Percentiles rank a stretch among this genome's conserved stretches.
These are phyloP conservation scores for Heteromormyrus szaboi DNA, from an alignment of 2,797 vertebrate genomes.

Conservation along the genomic window DNA sequence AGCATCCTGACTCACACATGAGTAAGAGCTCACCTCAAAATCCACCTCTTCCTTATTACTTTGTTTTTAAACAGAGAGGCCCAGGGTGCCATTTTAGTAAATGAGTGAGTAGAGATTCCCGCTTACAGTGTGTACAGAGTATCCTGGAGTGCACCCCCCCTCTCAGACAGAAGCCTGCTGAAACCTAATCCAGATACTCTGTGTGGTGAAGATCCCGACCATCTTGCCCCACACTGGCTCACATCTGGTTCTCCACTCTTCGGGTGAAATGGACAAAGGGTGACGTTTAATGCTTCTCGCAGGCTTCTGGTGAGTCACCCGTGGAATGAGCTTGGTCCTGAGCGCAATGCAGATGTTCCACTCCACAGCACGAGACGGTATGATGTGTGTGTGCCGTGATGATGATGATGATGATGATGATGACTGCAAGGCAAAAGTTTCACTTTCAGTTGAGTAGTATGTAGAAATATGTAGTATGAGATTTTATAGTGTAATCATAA, in stretches of 20 bases:
- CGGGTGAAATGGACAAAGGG: neutral
- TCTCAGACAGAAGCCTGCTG: neutral
- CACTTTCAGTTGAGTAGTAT: neutral
- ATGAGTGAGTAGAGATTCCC: neutral
- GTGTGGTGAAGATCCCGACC: neutral
- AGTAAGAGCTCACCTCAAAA: neutral
- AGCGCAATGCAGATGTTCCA: slow-evolving; percentile 9
- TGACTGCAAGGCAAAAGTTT: neutral
- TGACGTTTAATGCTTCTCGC: slow-evolving; percentile 15
- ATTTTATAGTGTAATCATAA: neutral
- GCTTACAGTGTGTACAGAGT: neutral
- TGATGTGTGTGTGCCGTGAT: neutral
- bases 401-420: neutral
- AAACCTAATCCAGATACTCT: neutral
- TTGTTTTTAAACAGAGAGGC: neutral
- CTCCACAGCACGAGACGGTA: neutral
- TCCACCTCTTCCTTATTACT: neutral
- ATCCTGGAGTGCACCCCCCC: neutral
- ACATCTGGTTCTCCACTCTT: neutral
- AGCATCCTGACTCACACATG: neutral
- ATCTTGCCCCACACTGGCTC: neutral
- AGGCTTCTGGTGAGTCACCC: slow-evolving; percentile 13
- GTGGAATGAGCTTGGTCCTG: neutral
- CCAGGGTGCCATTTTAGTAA: neutral
- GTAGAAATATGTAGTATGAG: neutral